A percentile compares a stretch with the other conserved stretches of the same genome.
Conservation (phyloP, 2,888 invertebrate genomes). For the Lysandra coridon region DNA sequence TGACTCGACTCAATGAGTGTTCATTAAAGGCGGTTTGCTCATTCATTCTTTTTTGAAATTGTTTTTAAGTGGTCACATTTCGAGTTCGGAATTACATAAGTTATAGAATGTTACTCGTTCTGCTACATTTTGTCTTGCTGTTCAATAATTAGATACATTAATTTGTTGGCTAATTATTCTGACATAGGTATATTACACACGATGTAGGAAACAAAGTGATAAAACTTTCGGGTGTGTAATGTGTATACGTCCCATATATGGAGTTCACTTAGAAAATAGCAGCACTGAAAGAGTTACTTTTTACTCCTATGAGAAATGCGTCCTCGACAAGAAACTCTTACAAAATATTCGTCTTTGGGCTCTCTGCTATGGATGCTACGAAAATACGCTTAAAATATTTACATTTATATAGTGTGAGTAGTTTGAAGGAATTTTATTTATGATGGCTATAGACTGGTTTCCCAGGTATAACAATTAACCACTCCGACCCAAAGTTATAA, state of each 20-base stretch:
- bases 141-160: too few relatives aligned
- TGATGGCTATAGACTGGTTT: not conserved
- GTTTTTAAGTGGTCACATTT: constrained; percentile 3
- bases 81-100: not conserved
- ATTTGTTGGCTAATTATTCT: not conserved
- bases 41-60: constrained; percentile 11
- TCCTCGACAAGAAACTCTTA: too few relatives aligned
- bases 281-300: too few relatives aligned
- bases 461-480: constrained; percentile 10
- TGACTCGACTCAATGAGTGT: constrained; percentile 9
- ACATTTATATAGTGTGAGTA: not conserved
- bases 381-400: not conserved
- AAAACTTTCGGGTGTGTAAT: too few relatives aligned
- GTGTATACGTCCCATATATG: too few relatives aligned
- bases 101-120: not conserved
- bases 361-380: too few relatives aligned
- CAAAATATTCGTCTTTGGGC: too few relatives aligned
- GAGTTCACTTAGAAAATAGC: too few relatives aligned
- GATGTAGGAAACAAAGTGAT: too few relatives aligned
- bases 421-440: constrained; percentile 5
- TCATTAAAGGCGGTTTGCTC: constrained; percentile 27
- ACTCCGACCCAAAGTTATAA: not conserved
- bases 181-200: not conserved
- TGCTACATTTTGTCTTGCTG: too few relatives aligned
- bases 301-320: too few relatives aligned